A percentile compares a stretch with the other conserved stretches of the same genome.
Evolutionary conservation across 2,113 vertebrate species (phyloP).

Genomic region (Cinclus mexicanus): DNA sequence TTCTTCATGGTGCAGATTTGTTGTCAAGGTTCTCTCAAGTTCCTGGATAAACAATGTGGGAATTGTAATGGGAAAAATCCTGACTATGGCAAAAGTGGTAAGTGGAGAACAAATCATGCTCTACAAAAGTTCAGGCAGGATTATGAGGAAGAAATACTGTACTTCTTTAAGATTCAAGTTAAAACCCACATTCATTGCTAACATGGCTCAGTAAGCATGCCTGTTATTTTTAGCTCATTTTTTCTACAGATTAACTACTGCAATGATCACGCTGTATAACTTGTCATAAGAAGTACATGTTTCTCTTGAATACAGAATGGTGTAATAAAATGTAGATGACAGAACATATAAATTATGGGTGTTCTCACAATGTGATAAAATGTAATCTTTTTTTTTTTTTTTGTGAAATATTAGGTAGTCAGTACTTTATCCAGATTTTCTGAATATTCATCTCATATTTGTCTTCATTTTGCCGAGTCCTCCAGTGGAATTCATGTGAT

Average conservation of each 20-base stretch:
- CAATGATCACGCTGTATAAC: not conserved
- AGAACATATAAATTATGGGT: not conserved
- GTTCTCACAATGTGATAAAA: not conserved
- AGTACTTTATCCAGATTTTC: not conserved
- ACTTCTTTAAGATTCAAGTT: not conserved
- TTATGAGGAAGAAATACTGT: not conserved
- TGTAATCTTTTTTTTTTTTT: not conserved
- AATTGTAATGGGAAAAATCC: not conserved
- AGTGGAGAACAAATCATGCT: conserved; percentile 1
- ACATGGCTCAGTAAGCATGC: not conserved
- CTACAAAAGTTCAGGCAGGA: not conserved
- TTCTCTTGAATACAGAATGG: not conserved
- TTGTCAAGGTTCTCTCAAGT: not conserved
- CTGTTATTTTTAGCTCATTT: not conserved
- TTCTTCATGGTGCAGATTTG: not conserved
- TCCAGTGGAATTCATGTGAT: not conserved
- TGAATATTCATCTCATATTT: not conserved
- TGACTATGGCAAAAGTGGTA: not conserved
- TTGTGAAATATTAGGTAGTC: not conserved
- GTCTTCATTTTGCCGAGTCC: not conserved
- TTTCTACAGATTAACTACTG: not conserved
- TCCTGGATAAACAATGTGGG: not conserved
- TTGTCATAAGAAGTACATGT: not conserved
- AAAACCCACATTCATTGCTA: not conserved
- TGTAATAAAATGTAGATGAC: not conserved